Conservation (phyloP, 2,797 vertebrate species). For the Girardinus metallicus region DNA sequence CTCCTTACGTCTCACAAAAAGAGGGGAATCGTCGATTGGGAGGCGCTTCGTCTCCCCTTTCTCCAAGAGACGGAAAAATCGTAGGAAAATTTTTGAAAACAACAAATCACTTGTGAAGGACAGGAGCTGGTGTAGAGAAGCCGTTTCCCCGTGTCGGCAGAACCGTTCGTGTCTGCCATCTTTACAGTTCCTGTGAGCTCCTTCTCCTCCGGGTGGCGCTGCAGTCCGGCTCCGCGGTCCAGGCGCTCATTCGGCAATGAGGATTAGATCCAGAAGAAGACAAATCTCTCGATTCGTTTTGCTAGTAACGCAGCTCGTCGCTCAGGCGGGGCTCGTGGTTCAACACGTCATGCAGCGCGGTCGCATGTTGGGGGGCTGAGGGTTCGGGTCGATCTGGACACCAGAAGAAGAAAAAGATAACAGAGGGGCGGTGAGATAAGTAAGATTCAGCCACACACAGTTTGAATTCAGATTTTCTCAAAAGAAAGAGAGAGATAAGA, state of each 20-base stretch:
- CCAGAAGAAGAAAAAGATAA: neutral
- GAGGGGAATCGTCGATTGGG: constrained; percentile 59
- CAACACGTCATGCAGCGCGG: constrained; percentile 96
- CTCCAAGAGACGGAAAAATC: constrained; percentile 13
- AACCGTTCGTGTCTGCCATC: constrained; percentile 47
- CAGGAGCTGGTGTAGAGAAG: constrained; percentile 61
- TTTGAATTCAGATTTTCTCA: neutral
- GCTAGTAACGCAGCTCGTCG: constrained; percentile 56
- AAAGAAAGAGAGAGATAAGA: neutral
- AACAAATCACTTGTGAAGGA: constrained; percentile 61
- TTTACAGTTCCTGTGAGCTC: constrained; percentile 60
- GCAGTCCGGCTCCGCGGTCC: constrained; percentile 50
- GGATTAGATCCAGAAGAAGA: constrained; percentile 72
- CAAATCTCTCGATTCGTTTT: constrained; percentile 75
- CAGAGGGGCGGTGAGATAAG: neutral
- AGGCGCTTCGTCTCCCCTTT: constrained; percentile 48
- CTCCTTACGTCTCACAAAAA: constrained; percentile 49
- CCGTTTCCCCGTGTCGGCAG: constrained; percentile 37
- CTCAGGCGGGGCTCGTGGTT: constrained; percentile 72
- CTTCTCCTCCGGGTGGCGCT: constrained; percentile 43
- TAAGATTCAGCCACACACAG: constrained; percentile 1
- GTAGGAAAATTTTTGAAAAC: neutral
- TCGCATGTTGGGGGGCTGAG: constrained; percentile 79
- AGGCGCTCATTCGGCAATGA: constrained; percentile 62
- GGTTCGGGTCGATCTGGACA: constrained; percentile 91